Evolutionary conservation across 2,797 vertebrate genomes (phyloP).

Genomic region (Arrhamphus sclerolepis): DNA sequence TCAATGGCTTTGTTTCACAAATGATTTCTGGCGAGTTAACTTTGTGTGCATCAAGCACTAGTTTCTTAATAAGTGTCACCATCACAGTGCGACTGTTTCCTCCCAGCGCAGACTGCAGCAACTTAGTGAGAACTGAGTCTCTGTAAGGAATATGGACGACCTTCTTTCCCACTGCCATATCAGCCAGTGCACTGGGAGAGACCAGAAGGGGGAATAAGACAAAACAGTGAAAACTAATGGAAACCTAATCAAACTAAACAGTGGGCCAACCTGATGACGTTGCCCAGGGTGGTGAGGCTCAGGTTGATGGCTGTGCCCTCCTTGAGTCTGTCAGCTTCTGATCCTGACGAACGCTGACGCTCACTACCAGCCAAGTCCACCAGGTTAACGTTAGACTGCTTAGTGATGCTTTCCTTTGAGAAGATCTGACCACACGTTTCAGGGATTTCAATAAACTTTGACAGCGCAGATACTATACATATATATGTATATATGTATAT

Average conservation of each 20-base stretch:
- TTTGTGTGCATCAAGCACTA: background rate
- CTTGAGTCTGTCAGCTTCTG: slow-evolving; percentile 87
- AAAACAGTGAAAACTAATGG: background rate
- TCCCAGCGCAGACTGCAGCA: slow-evolving; percentile 89
- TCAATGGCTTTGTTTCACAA: background rate
- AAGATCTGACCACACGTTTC: slow-evolving; percentile 79
- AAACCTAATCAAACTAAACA: background rate
- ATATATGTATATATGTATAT: too few species aligned
- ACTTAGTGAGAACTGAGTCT: slow-evolving; percentile 88
- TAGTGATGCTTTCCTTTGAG: slow-evolving; percentile 85
- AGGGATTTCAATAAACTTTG: background rate
- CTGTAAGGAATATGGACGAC: slow-evolving; percentile 88
- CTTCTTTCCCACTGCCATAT: slow-evolving; percentile 84
- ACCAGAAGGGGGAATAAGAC: background rate
- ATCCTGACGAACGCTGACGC: slow-evolving; percentile 86
- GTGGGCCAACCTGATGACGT: slow-evolving; percentile 87
- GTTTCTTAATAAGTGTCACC: slow-evolving; percentile 65
- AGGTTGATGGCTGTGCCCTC: slow-evolving; percentile 90
- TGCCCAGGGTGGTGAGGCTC: slow-evolving; percentile 90
- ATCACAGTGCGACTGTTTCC: slow-evolving; percentile 92
- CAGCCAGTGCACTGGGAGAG: slow-evolving; percentile 82
- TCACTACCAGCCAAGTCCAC: slow-evolving; percentile 91
- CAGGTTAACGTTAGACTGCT: slow-evolving; percentile 87
- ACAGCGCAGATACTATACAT: too few species aligned
- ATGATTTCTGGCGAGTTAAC: background rate